Evolutionary conservation across 2,888 invertebrate species (phyloP).

Genomic region (Lissonota sp.): DNA sequence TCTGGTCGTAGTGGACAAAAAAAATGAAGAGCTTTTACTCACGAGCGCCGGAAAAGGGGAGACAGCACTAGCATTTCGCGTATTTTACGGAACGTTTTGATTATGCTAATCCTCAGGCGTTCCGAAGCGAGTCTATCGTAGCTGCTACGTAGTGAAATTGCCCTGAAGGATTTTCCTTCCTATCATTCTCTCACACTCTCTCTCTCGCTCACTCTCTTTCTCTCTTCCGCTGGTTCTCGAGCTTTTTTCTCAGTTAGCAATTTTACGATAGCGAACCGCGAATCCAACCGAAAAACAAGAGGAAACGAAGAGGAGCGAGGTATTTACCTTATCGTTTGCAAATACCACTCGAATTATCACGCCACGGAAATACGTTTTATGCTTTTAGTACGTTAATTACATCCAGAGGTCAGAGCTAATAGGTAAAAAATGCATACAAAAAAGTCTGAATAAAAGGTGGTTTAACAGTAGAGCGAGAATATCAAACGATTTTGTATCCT

Average conservation of each 20-base stretch:
- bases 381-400: conserved; percentile 25
- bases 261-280: conserved; percentile 49
- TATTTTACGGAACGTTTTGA: conserved; percentile 68
- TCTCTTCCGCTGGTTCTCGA: not conserved
- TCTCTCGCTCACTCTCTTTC: conserved; percentile 3
- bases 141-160: conserved; percentile 49
- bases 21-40: not conserved
- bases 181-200: conserved; percentile 20
- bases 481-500: no score
- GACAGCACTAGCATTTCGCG: conserved; percentile 58
- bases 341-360: conserved; percentile 46
- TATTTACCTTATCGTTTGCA: conserved; percentile 20
- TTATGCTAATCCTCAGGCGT: conserved; percentile 65
- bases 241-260: conserved; percentile 31
- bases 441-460: not conserved
- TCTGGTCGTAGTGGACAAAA: not conserved
- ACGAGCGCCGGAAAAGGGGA: conserved; percentile 3
- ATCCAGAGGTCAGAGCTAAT: not conserved
- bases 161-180: conserved; percentile 46
- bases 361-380: conserved; percentile 35
- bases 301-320: conserved; percentile 29
- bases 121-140: conserved; percentile 25
- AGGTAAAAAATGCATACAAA: not conserved
- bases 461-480: not conserved
- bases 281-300: conserved; percentile 43